Evolutionary conservation across 2,888 invertebrate species (phyloP).

Genomic region (Drosophila koepferae): DNA sequence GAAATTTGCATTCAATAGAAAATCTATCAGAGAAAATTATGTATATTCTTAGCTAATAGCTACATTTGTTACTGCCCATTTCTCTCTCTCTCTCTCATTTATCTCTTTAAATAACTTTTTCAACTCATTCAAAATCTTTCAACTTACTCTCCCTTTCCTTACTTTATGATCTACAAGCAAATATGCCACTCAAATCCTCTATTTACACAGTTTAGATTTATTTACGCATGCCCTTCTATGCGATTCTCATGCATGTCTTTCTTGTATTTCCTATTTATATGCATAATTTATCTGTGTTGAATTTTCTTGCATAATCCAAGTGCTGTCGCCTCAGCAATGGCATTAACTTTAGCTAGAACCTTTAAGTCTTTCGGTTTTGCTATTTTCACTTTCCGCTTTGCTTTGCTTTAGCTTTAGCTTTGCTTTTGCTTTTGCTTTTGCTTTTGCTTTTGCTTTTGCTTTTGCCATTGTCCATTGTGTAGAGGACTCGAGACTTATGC

Average conservation of each 20-base stretch:
- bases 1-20: too few species aligned
- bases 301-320: slow-evolving; percentile 19
- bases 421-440: not conserved
- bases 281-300: slow-evolving; percentile 8
- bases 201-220: not conserved
- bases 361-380: slow-evolving; percentile 21
- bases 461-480: slow-evolving; percentile 43
- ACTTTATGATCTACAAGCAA: not conserved
- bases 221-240: slow-evolving; percentile 8
- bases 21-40: too few species aligned
- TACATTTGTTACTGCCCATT: too few species aligned
- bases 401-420: not conserved
- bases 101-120: too few species aligned
- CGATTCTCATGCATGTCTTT: slow-evolving; percentile 18
- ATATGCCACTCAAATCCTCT: not conserved
- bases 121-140: too few species aligned
- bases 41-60: too few species aligned
- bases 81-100: too few species aligned
- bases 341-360: slow-evolving; percentile 11
- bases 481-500: slow-evolving; percentile 61
- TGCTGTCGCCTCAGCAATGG: slow-evolving; percentile 5
- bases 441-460: not conserved
- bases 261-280: slow-evolving; percentile 6
- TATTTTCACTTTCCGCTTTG: slow-evolving; percentile 9
- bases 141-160: too few species aligned